Conservation (phyloP, 2,113 vertebrate genomes). For the Lophius piscatorius region DNA sequence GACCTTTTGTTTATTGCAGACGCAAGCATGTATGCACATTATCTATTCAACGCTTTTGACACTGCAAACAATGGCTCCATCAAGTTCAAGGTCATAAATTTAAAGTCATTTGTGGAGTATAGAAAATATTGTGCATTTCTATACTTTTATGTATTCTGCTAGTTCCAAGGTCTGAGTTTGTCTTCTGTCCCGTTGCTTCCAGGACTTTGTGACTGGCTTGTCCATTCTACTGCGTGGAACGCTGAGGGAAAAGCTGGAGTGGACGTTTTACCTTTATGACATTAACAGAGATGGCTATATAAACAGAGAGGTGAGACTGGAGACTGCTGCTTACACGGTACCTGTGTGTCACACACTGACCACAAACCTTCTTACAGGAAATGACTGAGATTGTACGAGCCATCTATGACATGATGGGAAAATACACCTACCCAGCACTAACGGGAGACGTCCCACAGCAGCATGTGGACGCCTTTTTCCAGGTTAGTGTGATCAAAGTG, state of each 20-base stretch:
- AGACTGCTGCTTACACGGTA: no score
- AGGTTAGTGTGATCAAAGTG: no score
- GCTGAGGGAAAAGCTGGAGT: conserved; percentile 92
- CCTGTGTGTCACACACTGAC: not conserved
- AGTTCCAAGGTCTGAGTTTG: not conserved
- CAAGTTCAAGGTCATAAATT: conserved; percentile 96
- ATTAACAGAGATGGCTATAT: conserved; percentile 97
- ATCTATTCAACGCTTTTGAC: conserved; percentile 97
- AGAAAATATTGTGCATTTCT: no score
- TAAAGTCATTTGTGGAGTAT: no score
- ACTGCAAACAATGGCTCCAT: conserved; percentile 93
- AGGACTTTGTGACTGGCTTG: conserved; percentile 96
- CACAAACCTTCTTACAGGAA: conserved; percentile 79
- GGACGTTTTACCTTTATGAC: conserved; percentile 98
- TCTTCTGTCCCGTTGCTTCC: conserved; percentile 12
- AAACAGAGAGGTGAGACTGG: conserved; percentile 88
- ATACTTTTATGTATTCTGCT: not conserved
- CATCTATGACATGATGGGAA: conserved; percentile 99
- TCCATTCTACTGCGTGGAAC: conserved; percentile 92
- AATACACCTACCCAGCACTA: conserved; percentile 94
- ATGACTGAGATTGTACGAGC: conserved; percentile 98
- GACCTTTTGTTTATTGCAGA: conserved; percentile 80
- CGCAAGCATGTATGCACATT: conserved; percentile 96
- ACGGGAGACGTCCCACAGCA: conserved; percentile 93
- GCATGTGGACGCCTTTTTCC: conserved; percentile 95